A percentile compares a stretch with the other conserved stretches of the same genome.
These are phyloP conservation scores for Acanthurus tractus DNA, from an alignment of 2,797 vertebrate genomes.

Conservation along the genomic window DNA sequence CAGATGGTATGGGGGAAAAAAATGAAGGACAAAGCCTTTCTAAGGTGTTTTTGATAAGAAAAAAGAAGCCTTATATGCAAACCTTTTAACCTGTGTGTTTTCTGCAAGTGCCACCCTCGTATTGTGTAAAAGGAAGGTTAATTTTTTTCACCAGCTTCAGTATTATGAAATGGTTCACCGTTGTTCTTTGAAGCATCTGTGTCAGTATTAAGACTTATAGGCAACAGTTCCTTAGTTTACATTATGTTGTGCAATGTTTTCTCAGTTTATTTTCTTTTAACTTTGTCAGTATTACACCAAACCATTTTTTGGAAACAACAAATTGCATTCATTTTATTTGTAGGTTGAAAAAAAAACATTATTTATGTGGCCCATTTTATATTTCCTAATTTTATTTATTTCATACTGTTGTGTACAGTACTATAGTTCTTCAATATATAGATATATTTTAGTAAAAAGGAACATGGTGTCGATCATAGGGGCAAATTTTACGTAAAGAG, in stretches of 20 bases:
- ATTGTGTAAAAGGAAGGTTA: constrained; percentile 96
- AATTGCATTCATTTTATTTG: constrained; percentile 99
- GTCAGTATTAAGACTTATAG: constrained; percentile 98
- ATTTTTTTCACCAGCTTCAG: constrained; percentile 93
- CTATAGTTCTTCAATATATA: constrained; percentile 99
- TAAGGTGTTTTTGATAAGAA: constrained; percentile 95
- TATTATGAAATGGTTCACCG: constrained; percentile 93
- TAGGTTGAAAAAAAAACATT: constrained; percentile 96
- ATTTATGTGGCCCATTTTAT: constrained; percentile 99
- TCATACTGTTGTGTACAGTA: constrained; percentile 99
- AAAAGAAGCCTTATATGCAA: constrained; percentile 99
- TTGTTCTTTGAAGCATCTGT: constrained; percentile 98
- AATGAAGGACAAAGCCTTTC: constrained; percentile 93
- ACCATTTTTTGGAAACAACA: constrained; percentile 90
- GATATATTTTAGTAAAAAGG: constrained; percentile 99
- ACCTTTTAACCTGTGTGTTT: constrained; percentile 99
- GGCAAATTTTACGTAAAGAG: constrained; percentile 99
- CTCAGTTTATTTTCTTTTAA: constrained; percentile 87
- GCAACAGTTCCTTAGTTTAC: constrained; percentile 99
- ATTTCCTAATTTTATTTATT: constrained; percentile 99
- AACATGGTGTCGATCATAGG: constrained; percentile 99
- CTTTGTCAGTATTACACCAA: constrained; percentile 99
- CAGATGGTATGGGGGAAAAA: constrained; percentile 58
- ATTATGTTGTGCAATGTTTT: constrained; percentile 99
- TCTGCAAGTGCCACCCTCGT: constrained; percentile 99